Base-by-base conservation (phyloP, 92 coral and sea anemone genomes). In the Paramuricea clavata region DNA sequence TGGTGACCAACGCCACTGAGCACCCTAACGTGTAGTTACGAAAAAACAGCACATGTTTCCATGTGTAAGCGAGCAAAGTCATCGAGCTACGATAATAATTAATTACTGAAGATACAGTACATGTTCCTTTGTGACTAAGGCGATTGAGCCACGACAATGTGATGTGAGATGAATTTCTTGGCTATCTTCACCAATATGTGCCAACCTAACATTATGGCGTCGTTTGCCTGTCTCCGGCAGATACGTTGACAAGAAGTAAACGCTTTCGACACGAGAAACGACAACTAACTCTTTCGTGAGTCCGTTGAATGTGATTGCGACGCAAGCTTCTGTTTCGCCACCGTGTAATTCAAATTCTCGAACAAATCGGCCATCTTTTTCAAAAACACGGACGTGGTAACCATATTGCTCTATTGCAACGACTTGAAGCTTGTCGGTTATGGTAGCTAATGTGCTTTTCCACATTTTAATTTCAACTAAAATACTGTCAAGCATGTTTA, bases 291-390 rank as follows among this genome's bases (percentile, higher is more conserved):
- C 31, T 26, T 60, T 60, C 15, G 68, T 60, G 68, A 60, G 68
- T 21, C 23, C 6, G 23, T 60, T 60, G 31, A 60, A 60, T 15
- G 68, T 26, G 31, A 60, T 60, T 23, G 12, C 31, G 23, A 60
- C 68, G 7, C 68, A 60, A 1, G 68, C 9, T 6, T 60, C 68
- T 3, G 2, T 8, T n/a, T 60, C 33, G 2, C 68, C 28, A 21
- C 31, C 68, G 33, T 23, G 32, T 60, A 60, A 60, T 22, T 60
- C 68, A 60, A 60, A 60, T 60, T 60, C 68, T 60, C 68, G 31
- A 22, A 28, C 68, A 23, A 60, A 28, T 26, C 15, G 11, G 6
- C 68, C 68, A 26, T 28, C 31, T 57, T 17, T 17, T 22, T 60
- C 31, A 28, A 60, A 60, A 28, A 60, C 68, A 2, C 33, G 30